Evolutionary conservation across 2,113 vertebrate species (phyloP).

Genomic region (human): DNA sequence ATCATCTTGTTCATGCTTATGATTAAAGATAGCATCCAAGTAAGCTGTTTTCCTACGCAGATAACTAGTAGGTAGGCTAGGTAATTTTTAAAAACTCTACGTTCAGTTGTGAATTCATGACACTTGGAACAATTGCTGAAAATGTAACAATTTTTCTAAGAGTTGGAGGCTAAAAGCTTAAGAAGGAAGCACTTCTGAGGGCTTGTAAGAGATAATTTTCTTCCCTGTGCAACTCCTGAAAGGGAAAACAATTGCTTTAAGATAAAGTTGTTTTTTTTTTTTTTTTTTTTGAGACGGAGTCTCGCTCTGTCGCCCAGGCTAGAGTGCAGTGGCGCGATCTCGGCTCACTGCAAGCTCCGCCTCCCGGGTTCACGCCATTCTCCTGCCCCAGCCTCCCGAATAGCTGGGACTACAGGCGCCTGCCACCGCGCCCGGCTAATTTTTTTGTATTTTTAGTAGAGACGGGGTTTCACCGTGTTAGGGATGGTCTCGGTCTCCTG

Average conservation of each 20-base stretch:
- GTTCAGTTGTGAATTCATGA: neutral
- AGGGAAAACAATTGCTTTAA: neutral
- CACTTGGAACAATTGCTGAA: neutral
- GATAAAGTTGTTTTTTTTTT: neutral
- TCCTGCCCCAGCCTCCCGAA: no score
- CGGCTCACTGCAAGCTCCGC: no score
- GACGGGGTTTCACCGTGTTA: no score
- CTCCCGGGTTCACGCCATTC: no score
- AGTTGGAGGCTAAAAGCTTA: neutral
- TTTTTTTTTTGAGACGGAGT: no score
- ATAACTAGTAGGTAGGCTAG: neutral
- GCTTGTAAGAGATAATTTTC: neutral
- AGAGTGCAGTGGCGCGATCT: no score
- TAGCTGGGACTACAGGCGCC: no score
- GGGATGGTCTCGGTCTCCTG: no score
- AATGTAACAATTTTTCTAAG: neutral
- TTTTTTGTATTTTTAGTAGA: no score
- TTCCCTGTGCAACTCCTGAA: neutral
- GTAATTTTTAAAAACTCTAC: neutral
- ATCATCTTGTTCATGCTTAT: neutral
- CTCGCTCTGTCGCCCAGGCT: no score
- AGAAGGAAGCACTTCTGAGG: neutral
- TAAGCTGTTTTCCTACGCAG: neutral
- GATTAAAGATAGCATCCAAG: neutral
- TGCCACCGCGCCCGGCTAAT: no score